These are phyloP conservation scores for Loriculus beryllinus DNA, from an alignment of 2,797 vertebrate genomes.

Conservation along the genomic window DNA sequence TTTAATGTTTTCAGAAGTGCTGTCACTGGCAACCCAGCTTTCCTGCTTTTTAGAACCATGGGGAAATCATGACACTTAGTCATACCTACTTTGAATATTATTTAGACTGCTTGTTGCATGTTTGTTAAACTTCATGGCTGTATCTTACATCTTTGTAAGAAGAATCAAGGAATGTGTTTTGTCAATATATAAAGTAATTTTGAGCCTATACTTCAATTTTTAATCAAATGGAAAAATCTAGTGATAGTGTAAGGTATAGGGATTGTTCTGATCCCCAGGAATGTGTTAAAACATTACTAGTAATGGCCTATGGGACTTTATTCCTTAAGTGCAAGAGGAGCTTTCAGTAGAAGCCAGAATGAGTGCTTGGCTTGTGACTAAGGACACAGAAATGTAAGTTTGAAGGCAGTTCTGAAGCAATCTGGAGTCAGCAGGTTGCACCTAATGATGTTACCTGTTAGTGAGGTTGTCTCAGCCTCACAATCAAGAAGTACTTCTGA, in stretches of 20 bases:
- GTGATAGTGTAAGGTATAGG: not conserved
- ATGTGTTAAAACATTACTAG: not conserved
- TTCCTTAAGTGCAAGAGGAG: not conserved
- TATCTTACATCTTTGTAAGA: not conserved
- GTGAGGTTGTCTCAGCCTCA: not conserved
- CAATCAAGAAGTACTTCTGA: not conserved
- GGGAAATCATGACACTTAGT: not conserved
- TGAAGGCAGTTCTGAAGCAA: not conserved
- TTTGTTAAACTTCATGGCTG: not conserved
- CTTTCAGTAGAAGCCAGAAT: not conserved
- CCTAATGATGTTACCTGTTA: not conserved
- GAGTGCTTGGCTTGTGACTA: not conserved
- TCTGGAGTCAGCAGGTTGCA: not conserved
- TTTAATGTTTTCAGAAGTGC: not conserved
- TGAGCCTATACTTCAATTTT: not conserved
- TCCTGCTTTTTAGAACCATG: not conserved
- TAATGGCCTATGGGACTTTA: not conserved
- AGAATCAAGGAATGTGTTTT: not conserved
- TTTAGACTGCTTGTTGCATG: not conserved
- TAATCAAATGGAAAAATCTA: not conserved
- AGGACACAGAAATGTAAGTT: not conserved
- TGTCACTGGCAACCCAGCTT: not conserved
- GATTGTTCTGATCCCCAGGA: not conserved
- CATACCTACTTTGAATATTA: not conserved
- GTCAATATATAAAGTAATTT: not conserved